These are phyloP conservation scores for Percopsis transmontana DNA, from an alignment of 2,113 vertebrate species.

Conservation along the genomic window DNA sequence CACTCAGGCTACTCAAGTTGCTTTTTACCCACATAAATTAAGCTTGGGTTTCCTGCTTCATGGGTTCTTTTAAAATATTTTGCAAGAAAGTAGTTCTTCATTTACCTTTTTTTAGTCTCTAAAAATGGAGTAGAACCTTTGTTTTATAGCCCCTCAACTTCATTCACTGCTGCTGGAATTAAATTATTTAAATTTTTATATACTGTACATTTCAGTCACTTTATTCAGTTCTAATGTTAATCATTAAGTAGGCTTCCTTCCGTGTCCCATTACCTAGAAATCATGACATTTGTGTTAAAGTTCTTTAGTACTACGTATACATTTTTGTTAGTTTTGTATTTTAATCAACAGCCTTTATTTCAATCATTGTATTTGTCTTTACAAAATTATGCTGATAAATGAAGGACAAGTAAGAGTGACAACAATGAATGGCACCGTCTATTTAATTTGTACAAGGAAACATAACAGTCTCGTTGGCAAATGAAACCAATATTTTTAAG, in stretches of 20 bases:
- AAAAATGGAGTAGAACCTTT: no score
- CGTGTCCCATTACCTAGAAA: no score
- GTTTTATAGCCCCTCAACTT: no score
- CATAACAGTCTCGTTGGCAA: constrained; percentile 3
- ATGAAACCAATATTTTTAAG: no score
- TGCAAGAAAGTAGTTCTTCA: background rate
- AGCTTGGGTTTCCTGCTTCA: constrained; percentile 19
- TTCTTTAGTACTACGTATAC: constrained; percentile 2
- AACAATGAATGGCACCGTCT: background rate
- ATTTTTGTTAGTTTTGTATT: constrained; percentile 8
- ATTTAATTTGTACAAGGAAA: constrained; percentile 6
- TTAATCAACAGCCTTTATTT: background rate
- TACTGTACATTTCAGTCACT: no score
- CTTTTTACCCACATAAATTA: background rate
- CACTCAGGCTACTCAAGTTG: no score
- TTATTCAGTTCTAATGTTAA: no score
- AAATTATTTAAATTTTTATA: no score
- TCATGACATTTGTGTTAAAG: no score
- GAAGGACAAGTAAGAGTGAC: constrained; percentile 29
- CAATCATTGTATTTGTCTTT: constrained; percentile 37
- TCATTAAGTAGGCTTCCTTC: no score
- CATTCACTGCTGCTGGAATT: no score
- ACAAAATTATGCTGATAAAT: constrained; percentile 31
- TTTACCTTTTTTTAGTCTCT: no score
- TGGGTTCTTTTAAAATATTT: constrained; percentile 35